Conservation (phyloP, 2,797 vertebrate species). For the Avahi laniger region DNA sequence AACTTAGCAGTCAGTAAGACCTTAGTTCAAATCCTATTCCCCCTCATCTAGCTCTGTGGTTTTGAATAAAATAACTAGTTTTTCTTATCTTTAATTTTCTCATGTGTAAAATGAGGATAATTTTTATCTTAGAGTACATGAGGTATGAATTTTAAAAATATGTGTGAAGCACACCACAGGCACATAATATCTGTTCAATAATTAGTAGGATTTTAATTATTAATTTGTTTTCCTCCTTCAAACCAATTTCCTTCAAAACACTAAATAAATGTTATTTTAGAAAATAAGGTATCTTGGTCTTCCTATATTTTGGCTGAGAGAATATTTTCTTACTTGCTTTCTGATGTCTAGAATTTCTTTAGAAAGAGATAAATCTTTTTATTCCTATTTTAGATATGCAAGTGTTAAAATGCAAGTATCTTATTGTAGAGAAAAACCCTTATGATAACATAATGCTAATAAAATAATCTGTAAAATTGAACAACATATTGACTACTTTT, state of each 20-base stretch:
- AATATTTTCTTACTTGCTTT: background rate
- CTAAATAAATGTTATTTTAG: background rate
- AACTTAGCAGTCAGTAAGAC: background rate
- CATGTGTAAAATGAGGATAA: conserved; percentile 22
- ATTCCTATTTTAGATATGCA: conserved; percentile 26
- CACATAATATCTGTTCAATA: background rate
- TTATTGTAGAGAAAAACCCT: background rate
- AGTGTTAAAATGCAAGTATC: background rate
- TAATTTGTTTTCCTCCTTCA: conserved; percentile 14
- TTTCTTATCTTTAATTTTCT: background rate
- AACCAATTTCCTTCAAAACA: background rate
- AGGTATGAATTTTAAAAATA: background rate
- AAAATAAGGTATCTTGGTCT: background rate
- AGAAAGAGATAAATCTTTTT: background rate
- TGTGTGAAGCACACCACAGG: background rate
- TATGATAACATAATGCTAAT: background rate
- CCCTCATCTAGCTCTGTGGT: background rate
- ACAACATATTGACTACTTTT: background rate
- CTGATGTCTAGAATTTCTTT: background rate
- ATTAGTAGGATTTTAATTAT: background rate
- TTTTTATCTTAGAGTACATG: background rate
- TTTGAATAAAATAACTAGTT: background rate
- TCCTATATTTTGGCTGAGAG: background rate
- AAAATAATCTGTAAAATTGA: background rate
- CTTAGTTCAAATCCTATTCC: background rate